These are phyloP conservation scores for Rhodophaea formosa DNA, from an alignment of 2,888 invertebrate species.

Conservation along the genomic window DNA sequence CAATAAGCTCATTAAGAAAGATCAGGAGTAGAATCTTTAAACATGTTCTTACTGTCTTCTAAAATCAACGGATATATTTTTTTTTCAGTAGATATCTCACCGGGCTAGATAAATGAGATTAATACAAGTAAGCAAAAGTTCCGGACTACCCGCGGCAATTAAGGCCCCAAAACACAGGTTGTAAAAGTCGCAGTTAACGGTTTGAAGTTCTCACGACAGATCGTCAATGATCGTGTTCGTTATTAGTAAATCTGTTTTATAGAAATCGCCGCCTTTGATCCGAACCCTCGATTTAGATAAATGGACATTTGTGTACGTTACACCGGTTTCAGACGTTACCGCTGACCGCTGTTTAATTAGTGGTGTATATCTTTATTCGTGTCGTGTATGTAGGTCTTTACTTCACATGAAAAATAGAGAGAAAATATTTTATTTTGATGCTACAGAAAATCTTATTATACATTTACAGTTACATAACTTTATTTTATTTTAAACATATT, in stretches of 20 bases:
- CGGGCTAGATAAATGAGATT: too few relatives aligned
- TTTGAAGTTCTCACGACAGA: constrained; percentile 76
- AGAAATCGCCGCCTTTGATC: constrained; percentile 74
- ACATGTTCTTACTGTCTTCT: too few relatives aligned
- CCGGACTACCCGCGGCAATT: constrained; percentile 38
- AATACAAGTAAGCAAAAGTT: too few relatives aligned
- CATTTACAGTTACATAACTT: too few relatives aligned
- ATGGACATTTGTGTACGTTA: constrained; percentile 45
- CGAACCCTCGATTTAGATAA: constrained; percentile 62
- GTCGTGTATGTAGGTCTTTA: constrained; percentile 8
- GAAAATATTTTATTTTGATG: too few relatives aligned
- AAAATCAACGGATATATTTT: too few relatives aligned
- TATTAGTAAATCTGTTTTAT: constrained; percentile 78
- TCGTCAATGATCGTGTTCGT: constrained; percentile 70
- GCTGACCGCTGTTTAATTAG: constrained; percentile 48
- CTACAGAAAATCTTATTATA: too few relatives aligned
- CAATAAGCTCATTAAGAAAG: too few relatives aligned
- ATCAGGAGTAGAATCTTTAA: too few relatives aligned
- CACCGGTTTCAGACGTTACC: constrained; percentile 42
- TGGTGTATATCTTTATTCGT: constrained; percentile 26
- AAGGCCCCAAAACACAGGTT: constrained; percentile 50
- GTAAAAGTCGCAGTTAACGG: constrained; percentile 72
- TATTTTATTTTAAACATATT: too few relatives aligned
- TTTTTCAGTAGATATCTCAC: too few relatives aligned
- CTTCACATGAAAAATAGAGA: neutral